These are phyloP conservation scores for Toxotes chatareus DNA, from an alignment of 2,113 vertebrate species.

Conservation along the genomic window DNA sequence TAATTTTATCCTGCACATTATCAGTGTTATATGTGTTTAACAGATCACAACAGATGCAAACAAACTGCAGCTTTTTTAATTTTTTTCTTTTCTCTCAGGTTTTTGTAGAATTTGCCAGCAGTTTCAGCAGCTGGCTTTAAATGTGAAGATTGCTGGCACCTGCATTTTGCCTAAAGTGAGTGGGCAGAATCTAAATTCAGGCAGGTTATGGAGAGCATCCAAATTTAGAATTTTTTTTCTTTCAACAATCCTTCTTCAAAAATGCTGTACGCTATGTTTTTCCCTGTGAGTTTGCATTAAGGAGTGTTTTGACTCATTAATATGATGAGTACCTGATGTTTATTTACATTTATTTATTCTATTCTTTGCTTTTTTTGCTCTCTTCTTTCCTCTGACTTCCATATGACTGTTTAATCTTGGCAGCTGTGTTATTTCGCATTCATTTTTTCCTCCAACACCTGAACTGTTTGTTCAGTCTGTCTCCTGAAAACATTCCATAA, in stretches of 20 bases:
- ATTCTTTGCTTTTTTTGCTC: background rate
- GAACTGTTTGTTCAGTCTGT: slow-evolving; percentile 3
- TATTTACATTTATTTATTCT: background rate
- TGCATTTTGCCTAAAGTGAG: slow-evolving; percentile 22
- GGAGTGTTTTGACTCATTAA: background rate
- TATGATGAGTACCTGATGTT: background rate
- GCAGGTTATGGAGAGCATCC: slow-evolving; percentile 21
- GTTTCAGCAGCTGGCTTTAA: slow-evolving; percentile 24
- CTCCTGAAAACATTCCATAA: slow-evolving; percentile 4
- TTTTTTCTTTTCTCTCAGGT: background rate
- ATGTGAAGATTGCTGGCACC: slow-evolving; percentile 15
- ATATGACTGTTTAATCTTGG: background rate
- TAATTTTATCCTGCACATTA: too few species aligned
- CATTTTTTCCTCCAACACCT: background rate
- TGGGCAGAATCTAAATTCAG: slow-evolving; percentile 32
- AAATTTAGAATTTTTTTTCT: background rate
- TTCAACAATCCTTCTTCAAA: background rate
- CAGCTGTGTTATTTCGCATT: background rate
- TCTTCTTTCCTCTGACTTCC: background rate
- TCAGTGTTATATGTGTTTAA: too few species aligned
- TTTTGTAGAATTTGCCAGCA: background rate
- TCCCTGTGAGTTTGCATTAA: background rate
- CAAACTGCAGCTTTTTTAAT: background rate
- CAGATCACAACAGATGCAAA: background rate
- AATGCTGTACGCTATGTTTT: background rate